These are phyloP conservation scores for Drosophila histrio DNA, from an alignment of 2,888 invertebrate genomes.

Conservation along the genomic window DNA sequence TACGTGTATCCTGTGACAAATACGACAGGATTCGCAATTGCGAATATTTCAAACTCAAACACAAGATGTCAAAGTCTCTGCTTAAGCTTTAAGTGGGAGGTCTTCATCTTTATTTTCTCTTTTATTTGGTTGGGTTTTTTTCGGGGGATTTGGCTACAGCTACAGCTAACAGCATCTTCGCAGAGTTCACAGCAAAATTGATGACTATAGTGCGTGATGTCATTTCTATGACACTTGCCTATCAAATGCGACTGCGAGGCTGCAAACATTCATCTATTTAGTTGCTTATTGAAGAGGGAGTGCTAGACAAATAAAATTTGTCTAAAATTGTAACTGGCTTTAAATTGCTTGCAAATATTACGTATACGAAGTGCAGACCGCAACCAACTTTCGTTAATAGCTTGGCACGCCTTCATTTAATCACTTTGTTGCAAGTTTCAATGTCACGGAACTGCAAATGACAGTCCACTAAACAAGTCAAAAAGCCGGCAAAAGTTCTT, in stretches of 20 bases:
- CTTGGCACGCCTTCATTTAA: neutral
- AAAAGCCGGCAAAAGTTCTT: slow-evolving; percentile 76
- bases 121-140: slow-evolving; percentile 38
- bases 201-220: slow-evolving; percentile 80
- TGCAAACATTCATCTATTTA: slow-evolving; percentile 17
- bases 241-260: slow-evolving; percentile 42
- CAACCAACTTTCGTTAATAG: too few species aligned
- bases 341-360: neutral
- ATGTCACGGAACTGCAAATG: slow-evolving; percentile 9
- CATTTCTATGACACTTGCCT: slow-evolving; percentile 75
- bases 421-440: neutral
- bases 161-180: slow-evolving; percentile 16
- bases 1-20: slow-evolving; percentile 73
- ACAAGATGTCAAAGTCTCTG: slow-evolving; percentile 60
- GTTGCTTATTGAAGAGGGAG: neutral
- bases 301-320: neutral
- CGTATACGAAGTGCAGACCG: slow-evolving; percentile 17
- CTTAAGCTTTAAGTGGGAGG: slow-evolving; percentile 59
- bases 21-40: slow-evolving; percentile 79
- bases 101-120: slow-evolving; percentile 25
- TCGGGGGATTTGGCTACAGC: slow-evolving; percentile 43
- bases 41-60: slow-evolving; percentile 77
- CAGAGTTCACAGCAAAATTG: slow-evolving; percentile 63
- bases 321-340: neutral
- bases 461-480: slow-evolving; percentile 31